Evolutionary conservation across 2,797 vertebrate genomes (phyloP), one percentile per base, ranked within the genome.

Genomic region (Coccyzus lansbergi): DNA sequence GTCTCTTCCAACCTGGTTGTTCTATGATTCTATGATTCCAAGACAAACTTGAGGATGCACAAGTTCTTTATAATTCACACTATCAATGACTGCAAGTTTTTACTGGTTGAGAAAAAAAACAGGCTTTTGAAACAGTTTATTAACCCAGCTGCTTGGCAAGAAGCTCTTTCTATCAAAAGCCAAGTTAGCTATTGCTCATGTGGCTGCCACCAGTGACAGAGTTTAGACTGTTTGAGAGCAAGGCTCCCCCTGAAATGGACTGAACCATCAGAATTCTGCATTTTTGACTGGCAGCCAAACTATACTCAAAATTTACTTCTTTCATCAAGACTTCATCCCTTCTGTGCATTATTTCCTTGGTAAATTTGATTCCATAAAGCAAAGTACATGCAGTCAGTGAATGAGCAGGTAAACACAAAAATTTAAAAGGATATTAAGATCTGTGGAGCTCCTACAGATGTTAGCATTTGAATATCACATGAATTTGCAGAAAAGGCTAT

Each of bases 231-330:
- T 40, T 51, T 93, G 70, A 94, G 48, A 92, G 70, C 38, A 94
- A 67, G 69, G 53, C 68, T 93, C 74, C 53, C 52, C 62, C 70
- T 46, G 55, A 89, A 91, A 86, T 25, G 51, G 81, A 81, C 44
- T 29, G n/a, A 92, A 72, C 38, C 70, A 67, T 52, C 63, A 89
- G 55, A 91, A 63, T 42, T 86, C 33, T 49, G 60, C 31, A 44
- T 88, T 92, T 95, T 92, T 95, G 87, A 95, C 90, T 40, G 33
- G 42, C 72, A 95, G 83, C 70, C 92, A 94, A 95, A 62, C 36
- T 68, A 31, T 19, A 82, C 31, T 51, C 36, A 38, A 68, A 83
- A 86, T 92, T 42, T 71, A 12, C 12, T 89, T 87, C 59, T 92
- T 87, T 81, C 63, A 15, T 62, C 38, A 76, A 58, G 51, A 78